phyloP scores from a whole-genome alignment of 2,888 invertebrate species.

The Osmoderma eremita region DNA sequence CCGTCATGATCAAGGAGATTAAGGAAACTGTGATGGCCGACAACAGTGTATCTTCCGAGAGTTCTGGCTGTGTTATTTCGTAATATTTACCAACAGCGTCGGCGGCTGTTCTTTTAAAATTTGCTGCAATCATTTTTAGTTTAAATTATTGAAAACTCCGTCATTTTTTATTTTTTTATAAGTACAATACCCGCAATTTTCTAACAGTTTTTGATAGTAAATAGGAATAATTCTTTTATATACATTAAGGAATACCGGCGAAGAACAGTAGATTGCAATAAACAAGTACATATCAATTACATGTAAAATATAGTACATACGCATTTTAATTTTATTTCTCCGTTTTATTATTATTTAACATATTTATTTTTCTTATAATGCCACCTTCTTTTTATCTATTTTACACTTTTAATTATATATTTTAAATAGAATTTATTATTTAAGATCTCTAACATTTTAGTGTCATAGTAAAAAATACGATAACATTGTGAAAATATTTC shows the following conservation, averaged over 20 bases:
- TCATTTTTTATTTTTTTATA: neutral
- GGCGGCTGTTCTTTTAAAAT: neutral
- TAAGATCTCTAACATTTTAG: no score
- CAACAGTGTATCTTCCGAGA: slow-evolving; percentile 53
- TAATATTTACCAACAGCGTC: slow-evolving; percentile 46
- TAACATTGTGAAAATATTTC: no score
- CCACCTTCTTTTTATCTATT: no score
- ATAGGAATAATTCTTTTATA: slow-evolving; percentile 24
- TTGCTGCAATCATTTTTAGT: neutral
- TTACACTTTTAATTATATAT: no score
- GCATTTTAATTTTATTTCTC: slow-evolving; percentile 6
- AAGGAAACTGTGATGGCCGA: slow-evolving; percentile 46
- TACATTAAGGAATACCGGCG: neutral
- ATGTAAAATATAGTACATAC: slow-evolving; percentile 7
- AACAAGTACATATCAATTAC: slow-evolving; percentile 37
- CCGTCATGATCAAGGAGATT: slow-evolving; percentile 42
- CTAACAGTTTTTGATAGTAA: slow-evolving; percentile 3
- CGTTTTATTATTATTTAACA: no score
- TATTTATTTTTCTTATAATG: neutral
- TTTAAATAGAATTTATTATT: no score
- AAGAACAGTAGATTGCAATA: slow-evolving; percentile 21
- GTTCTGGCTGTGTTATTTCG: slow-evolving; percentile 57
- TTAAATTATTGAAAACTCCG: neutral
- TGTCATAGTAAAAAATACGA: no score
- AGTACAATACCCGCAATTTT: slow-evolving; percentile 31